Conservation (phyloP, 2,797 vertebrate species). For the Chrysocyon brachyurus region DNA sequence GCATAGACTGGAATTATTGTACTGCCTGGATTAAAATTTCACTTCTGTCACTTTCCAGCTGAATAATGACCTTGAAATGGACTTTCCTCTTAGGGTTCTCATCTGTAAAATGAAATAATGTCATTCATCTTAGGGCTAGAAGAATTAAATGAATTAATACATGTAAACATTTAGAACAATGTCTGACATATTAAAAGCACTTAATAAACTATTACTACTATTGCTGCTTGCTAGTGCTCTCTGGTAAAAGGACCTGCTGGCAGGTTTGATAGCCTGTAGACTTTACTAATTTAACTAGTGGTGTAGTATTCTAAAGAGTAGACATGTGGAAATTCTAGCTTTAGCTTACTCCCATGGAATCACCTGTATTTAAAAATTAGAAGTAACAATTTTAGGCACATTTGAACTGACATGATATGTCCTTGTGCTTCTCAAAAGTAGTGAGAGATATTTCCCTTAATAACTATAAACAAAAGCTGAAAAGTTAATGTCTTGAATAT, state of each 20-base stretch:
- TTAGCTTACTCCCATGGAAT: not conserved
- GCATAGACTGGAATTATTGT: not conserved
- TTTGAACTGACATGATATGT: not conserved
- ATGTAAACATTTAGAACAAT: constrained; percentile 27
- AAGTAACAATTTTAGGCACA: not conserved
- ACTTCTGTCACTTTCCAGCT: not conserved
- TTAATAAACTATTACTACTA: constrained; percentile 24
- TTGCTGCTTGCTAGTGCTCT: not conserved
- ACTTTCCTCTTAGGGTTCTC: not conserved
- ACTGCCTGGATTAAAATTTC: not conserved
- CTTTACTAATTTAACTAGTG: constrained; percentile 34
- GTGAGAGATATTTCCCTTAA: constrained; percentile 12
- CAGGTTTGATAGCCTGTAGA: not conserved
- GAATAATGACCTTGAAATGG: constrained; percentile 16
- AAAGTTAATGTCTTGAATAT: not conserved
- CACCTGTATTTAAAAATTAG: constrained; percentile 31
- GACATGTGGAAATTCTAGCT: not conserved
- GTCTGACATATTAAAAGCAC: constrained; percentile 12
- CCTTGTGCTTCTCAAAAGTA: constrained; percentile 40
- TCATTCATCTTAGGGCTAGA: not conserved
- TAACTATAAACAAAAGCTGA: not conserved
- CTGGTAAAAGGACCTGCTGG: not conserved
- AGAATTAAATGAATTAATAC: constrained; percentile 34
- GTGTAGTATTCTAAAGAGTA: not conserved
- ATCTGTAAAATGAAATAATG: constrained; percentile 22